Conservation (phyloP, 2,113 vertebrate species). For the Physeter macrocephalus region DNA sequence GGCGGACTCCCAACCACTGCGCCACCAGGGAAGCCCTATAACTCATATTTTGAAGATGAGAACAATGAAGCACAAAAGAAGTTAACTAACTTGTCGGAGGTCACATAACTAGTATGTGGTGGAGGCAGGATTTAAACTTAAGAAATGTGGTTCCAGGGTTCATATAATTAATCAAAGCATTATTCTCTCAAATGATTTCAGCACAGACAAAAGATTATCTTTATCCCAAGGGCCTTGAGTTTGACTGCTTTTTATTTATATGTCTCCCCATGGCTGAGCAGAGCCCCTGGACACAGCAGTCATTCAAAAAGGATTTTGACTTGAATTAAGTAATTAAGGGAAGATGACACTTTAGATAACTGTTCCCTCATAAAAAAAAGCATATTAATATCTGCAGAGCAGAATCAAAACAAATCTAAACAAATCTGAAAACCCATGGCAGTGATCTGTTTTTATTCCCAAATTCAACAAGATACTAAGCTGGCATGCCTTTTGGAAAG, state of each 20-base stretch:
- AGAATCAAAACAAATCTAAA: slow-evolving; percentile 1
- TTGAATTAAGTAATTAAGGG: neutral
- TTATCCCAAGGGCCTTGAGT: neutral
- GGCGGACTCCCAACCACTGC: no score
- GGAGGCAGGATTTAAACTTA: neutral
- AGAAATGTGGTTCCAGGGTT: neutral
- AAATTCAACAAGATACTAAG: neutral
- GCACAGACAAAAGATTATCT: neutral
- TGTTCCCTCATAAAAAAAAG: neutral
- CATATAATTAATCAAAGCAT: neutral
- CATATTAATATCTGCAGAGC: neutral
- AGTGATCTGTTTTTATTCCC: neutral
- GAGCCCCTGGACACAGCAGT: neutral
- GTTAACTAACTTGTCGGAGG: neutral
- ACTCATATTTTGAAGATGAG: neutral
- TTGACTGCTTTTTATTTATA: neutral
- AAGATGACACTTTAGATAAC: neutral
- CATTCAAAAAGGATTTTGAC: neutral
- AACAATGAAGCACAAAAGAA: neutral
- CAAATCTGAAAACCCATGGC: neutral
- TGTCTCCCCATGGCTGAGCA: neutral
- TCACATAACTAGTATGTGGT: neutral
- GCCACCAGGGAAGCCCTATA: no score
- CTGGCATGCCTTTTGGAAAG: neutral
- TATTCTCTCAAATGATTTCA: neutral